phyloP scores from a whole-genome alignment of 2,113 vertebrate species.

The Syrrhaptes paradoxus region DNA sequence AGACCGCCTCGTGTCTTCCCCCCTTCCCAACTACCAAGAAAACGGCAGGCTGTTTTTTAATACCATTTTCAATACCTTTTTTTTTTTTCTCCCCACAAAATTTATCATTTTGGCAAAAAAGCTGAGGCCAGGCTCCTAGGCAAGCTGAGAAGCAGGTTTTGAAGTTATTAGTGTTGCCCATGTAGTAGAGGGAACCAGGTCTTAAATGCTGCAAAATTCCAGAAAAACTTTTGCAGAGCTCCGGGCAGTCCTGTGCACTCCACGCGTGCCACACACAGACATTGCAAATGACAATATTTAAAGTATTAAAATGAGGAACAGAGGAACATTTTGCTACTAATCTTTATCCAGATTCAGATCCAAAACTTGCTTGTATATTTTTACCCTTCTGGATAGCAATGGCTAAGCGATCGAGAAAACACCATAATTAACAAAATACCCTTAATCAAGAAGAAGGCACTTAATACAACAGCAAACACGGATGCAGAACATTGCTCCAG shows the following conservation, averaged over 20 bases:
- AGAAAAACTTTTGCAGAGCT: neutral
- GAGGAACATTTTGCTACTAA: neutral
- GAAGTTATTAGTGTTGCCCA: neutral
- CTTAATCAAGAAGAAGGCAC: neutral
- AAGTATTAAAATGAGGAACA: neutral
- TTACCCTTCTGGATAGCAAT: neutral
- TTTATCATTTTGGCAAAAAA: neutral
- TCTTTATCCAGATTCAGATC: neutral
- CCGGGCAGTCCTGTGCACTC: neutral
- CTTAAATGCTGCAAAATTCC: neutral
- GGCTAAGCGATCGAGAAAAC: neutral
- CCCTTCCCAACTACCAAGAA: neutral
- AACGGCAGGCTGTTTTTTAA: rapidly evolving
- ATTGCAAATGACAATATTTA: neutral
- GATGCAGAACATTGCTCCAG: neutral
- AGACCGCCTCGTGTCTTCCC: rapidly evolving
- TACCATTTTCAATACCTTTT: neutral
- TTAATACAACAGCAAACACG: too few species aligned
- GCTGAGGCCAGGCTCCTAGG: rapidly evolving
- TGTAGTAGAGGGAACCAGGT: rapidly evolving
- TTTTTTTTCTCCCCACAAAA: too few species aligned
- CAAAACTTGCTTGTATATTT: neutral
- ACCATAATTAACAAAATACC: neutral
- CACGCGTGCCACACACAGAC: rapidly evolving
- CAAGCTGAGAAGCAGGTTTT: neutral